These are phyloP conservation scores for Tipula helvola DNA, from an alignment of 2,888 invertebrate genomes.

Conservation along the genomic window DNA sequence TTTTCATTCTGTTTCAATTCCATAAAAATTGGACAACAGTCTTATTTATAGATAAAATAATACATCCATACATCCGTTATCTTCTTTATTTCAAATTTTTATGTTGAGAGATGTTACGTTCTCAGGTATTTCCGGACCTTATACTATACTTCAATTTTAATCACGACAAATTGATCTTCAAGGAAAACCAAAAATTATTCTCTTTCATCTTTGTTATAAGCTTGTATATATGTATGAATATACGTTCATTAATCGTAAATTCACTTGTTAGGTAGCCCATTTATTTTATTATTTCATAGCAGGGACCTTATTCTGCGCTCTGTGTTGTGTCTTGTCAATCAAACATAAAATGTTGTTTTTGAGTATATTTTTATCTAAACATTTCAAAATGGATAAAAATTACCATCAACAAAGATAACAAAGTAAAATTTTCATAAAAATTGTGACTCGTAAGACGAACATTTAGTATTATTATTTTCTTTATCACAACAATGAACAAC, in stretches of 20 bases:
- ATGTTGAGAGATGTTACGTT: background rate
- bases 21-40: too few relatives aligned
- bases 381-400: background rate
- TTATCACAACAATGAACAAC: background rate
- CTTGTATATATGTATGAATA: too few relatives aligned
- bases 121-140: background rate
- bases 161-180: background rate
- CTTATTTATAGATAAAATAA: too few relatives aligned
- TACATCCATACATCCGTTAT: too few relatives aligned
- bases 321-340: background rate
- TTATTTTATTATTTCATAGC: background rate
- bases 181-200: background rate
- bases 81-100: too few relatives aligned
- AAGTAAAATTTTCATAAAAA: background rate
- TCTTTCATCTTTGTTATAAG: background rate
- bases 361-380: background rate
- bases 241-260: background rate
- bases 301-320: background rate
- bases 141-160: background rate
- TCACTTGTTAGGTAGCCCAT: background rate
- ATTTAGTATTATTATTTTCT: background rate
- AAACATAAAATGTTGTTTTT: background rate
- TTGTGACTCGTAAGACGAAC: background rate
- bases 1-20: too few relatives aligned
- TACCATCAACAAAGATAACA: background rate